Percentiles rank a stretch among this genome's conserved stretches.
Conservation (phyloP, 2,113 vertebrate genomes). For the Leuciscus idus region DNA sequence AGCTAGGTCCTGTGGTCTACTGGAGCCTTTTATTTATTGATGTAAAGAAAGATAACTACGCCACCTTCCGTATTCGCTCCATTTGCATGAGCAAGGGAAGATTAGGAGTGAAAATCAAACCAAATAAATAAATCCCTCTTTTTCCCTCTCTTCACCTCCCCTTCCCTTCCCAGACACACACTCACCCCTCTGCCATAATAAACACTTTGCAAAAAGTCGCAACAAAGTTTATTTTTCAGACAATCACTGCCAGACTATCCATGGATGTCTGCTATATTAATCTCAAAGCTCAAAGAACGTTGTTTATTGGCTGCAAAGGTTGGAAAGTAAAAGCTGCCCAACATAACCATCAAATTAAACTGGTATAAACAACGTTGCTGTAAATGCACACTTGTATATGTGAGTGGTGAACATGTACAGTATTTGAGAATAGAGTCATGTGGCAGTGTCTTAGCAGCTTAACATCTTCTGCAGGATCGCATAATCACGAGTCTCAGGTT, state of each 20-base stretch:
- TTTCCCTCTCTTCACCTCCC: slow-evolving; percentile 1
- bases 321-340: slow-evolving; percentile 45
- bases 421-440: slow-evolving; percentile 24
- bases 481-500: background rate
- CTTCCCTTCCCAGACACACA: slow-evolving; percentile 28
- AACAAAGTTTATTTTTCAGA: slow-evolving; percentile 61
- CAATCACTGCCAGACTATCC: slow-evolving; percentile 51
- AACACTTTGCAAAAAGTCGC: slow-evolving; percentile 51
- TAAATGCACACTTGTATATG: slow-evolving; percentile 32
- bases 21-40: slow-evolving; percentile 64
- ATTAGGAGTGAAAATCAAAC: slow-evolving; percentile 60
- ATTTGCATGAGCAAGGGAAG: slow-evolving; percentile 60
- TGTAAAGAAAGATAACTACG: slow-evolving; percentile 62
- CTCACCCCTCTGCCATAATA: slow-evolving; percentile 44
- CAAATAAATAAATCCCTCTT: slow-evolving; percentile 58
- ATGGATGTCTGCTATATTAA: slow-evolving; percentile 50
- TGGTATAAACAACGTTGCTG: slow-evolving; percentile 47
- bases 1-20: slow-evolving; percentile 63
- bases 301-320: slow-evolving; percentile 50
- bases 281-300: slow-evolving; percentile 46
- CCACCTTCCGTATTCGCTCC: slow-evolving; percentile 56
- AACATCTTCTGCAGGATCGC: slow-evolving; percentile 11
- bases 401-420: slow-evolving; percentile 19
- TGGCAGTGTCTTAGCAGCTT: background rate
- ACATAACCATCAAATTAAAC: slow-evolving; percentile 47